Percentiles rank a stretch among this genome's conserved stretches.
Conservation (phyloP, 2,888 invertebrate genomes). For the Pedicia rivosa region DNA sequence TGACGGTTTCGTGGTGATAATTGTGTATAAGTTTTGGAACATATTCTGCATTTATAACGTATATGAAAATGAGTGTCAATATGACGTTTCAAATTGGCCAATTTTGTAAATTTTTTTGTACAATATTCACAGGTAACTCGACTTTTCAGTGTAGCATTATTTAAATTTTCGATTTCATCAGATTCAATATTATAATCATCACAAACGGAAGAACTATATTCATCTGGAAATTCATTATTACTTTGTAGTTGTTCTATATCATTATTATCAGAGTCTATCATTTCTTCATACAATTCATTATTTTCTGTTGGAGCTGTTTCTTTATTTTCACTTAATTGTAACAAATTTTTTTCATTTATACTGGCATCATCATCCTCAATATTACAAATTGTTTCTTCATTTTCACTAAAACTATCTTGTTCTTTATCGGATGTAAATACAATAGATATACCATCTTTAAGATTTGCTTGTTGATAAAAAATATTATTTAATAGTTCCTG, state of each 20-base stretch:
- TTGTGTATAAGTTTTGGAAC: background rate
- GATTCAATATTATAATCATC: no score
- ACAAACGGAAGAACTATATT: no score
- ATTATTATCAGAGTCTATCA: background rate
- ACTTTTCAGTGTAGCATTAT: no score
- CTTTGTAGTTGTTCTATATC: background rate
- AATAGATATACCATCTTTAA: background rate
- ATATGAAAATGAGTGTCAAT: background rate
- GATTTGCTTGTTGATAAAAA: background rate
- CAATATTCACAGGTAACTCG: no score
- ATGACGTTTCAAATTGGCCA: background rate
- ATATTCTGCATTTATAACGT: background rate
- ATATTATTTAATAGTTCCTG: background rate
- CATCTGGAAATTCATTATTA: background rate
- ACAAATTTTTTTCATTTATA: no score
- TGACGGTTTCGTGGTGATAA: background rate
- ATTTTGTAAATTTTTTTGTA: background rate
- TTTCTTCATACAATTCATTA: no score
- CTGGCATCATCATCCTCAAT: no score
- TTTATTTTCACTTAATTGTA: no score
- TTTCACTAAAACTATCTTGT: background rate
- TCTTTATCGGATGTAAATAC: background rate
- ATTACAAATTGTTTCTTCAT: no score
- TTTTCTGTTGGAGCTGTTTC: no score
- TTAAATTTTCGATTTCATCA: no score